phyloP scores from a whole-genome alignment of 2,888 invertebrate genomes.

The Darwinula stevensoni region DNA sequence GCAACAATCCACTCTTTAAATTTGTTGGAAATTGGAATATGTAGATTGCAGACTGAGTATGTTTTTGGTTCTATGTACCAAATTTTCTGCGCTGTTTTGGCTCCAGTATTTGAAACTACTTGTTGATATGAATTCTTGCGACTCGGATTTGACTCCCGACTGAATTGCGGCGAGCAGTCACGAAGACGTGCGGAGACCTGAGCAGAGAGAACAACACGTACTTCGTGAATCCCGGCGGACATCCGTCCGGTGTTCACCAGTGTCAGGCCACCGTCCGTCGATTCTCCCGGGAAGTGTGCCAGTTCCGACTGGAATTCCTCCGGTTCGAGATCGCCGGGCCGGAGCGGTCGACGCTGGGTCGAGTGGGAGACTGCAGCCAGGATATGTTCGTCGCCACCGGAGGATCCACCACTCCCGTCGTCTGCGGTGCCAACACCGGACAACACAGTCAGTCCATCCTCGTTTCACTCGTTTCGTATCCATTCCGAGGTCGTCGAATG shows the following conservation, averaged over 20 bases:
- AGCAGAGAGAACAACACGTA: slow-evolving; percentile 53
- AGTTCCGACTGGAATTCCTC: slow-evolving; percentile 43
- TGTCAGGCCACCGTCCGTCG: slow-evolving; percentile 50
- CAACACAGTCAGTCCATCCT: slow-evolving; percentile 32
- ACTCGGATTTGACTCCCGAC: too few species aligned
- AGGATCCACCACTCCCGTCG: slow-evolving; percentile 34
- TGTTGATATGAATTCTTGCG: too few species aligned
- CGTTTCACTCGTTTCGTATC: not conserved
- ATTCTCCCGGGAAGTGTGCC: slow-evolving; percentile 44
- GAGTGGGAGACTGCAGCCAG: not conserved
- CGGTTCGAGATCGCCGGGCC: slow-evolving; percentile 18
- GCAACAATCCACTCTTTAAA: too few species aligned
- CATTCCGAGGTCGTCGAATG: not conserved
- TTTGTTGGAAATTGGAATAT: too few species aligned
- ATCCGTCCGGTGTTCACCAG: slow-evolving; percentile 27
- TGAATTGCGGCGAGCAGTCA: too few species aligned
- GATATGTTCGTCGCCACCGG: not conserved
- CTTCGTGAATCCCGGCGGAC: slow-evolving; percentile 44
- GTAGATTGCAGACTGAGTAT: too few species aligned
- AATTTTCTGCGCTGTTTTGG: too few species aligned
- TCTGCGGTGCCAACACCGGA: slow-evolving; percentile 48
- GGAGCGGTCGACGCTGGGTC: not conserved
- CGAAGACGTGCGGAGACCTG: slow-evolving; percentile 43
- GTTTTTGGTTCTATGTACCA: too few species aligned
- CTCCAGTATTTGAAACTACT: too few species aligned